A percentile compares a stretch with the other conserved stretches of the same genome.
phyloP scores from a whole-genome alignment of 1,140 invertebrate genomes.

The Yoshiicerus persimilis region DNA sequence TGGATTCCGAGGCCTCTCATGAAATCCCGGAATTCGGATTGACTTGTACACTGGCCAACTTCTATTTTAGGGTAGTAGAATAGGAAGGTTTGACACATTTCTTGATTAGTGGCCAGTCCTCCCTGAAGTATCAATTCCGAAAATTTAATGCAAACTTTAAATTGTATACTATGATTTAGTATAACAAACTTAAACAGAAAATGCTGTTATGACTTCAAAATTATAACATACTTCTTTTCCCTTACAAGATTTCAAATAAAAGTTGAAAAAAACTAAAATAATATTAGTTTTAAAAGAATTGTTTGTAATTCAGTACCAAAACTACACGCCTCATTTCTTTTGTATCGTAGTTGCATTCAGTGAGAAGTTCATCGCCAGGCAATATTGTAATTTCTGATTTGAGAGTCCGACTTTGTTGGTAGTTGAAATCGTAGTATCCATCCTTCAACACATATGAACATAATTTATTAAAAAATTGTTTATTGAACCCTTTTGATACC shows the following conservation, averaged over 20 bases:
- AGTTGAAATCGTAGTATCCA: constrained; percentile 77
- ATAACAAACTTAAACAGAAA: no score
- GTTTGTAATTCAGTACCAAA: constrained; percentile 51
- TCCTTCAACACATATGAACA: constrained; percentile 57
- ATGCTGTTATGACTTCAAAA: no score
- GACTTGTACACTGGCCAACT: constrained; percentile 27
- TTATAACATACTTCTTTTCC: no score
- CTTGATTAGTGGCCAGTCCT: constrained; percentile 28
- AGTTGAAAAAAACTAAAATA: no score
- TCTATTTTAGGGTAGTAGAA: constrained; percentile 39
- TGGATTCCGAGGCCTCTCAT: constrained; percentile 29
- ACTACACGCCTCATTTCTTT: constrained; percentile 49
- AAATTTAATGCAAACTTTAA: neutral
- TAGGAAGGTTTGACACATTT: constrained; percentile 35
- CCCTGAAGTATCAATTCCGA: constrained; percentile 46
- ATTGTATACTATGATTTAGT: no score
- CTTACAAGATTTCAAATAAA: no score
- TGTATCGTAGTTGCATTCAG: constrained; percentile 74
- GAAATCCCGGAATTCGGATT: constrained; percentile 39
- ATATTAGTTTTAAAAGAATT: neutral
- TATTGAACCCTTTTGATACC: no score
- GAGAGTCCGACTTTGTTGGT: constrained; percentile 74
- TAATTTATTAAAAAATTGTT: neutral
- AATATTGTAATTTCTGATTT: constrained; percentile 69
- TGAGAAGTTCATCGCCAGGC: constrained; percentile 76